These are phyloP conservation scores for Sarcophaga subvicina DNA, from an alignment of 2,888 invertebrate genomes.

Conservation along the genomic window DNA sequence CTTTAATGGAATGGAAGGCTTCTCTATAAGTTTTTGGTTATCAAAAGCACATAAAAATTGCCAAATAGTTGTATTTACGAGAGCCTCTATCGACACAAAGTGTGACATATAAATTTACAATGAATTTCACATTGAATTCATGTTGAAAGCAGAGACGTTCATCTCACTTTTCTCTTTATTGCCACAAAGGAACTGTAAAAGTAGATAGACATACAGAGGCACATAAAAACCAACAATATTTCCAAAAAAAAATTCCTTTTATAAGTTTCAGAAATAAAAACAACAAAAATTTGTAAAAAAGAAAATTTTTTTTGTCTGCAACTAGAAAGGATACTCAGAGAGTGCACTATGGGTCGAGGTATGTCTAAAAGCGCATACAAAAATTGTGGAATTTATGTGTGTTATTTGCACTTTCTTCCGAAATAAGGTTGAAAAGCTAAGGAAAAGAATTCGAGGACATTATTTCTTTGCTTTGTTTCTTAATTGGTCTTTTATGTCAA, in stretches of 20 bases:
- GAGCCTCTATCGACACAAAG: constrained; percentile 35
- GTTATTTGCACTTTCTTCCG: too few relatives aligned
- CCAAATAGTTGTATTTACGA: constrained; percentile 1
- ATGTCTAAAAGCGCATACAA: too few relatives aligned
- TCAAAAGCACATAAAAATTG: too few relatives aligned
- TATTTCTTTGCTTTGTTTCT: too few relatives aligned
- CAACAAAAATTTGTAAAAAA: neutral
- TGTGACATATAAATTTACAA: constrained; percentile 50
- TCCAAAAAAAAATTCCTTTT: constrained; percentile 30
- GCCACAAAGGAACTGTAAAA: neutral
- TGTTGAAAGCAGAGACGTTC: constrained; percentile 24
- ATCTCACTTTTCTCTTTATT: neutral
- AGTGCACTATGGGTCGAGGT: constrained; percentile 22
- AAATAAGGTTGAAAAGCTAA: too few relatives aligned
- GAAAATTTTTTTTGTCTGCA: constrained; percentile 35
- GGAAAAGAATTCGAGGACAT: too few relatives aligned
- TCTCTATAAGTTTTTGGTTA: too few relatives aligned
- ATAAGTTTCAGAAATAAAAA: neutral
- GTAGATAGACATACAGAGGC: too few relatives aligned
- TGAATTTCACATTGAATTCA: constrained; percentile 40
- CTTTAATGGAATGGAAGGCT: too few relatives aligned
- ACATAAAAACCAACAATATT: constrained; percentile 5
- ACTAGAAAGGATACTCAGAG: neutral
- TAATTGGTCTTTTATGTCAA: too few relatives aligned
- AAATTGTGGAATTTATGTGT: too few relatives aligned